Evolutionary conservation across 2,113 vertebrate genomes (phyloP).

Genomic region (Mirounga angustirostris): DNA sequence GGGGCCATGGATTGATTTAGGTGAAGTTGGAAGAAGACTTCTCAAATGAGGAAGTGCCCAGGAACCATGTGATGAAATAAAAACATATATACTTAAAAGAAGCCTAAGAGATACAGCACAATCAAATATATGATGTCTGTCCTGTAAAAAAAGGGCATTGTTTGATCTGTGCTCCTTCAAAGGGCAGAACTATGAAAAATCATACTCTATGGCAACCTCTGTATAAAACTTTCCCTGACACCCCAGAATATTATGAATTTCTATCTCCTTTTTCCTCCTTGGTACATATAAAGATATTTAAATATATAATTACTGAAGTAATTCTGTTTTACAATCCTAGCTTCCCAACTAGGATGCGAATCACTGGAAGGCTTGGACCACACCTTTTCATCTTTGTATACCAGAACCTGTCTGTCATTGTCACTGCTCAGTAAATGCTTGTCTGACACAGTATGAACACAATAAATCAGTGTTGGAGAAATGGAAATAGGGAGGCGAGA

Average conservation of each 20-base stretch:
- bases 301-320: neutral
- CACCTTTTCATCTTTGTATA: neutral
- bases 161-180: neutral
- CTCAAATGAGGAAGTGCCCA: neutral
- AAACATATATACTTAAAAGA: neutral
- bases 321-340: neutral
- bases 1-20: neutral
- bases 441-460: too few species aligned
- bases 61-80: neutral
- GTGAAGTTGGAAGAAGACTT: neutral
- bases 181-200: neutral
- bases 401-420: neutral
- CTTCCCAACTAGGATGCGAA: neutral
- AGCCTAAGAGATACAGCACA: rapidly evolving
- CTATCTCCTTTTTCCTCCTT: neutral
- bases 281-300: neutral
- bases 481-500: neutral
- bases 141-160: neutral
- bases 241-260: neutral
- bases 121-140: neutral
- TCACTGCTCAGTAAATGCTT: neutral
- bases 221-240: neutral
- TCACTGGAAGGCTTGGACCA: neutral
- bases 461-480: neutral
- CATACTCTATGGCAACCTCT: neutral